Conservation (phyloP, 2,113 vertebrate genomes). For the Oryzias melastigma region DNA sequence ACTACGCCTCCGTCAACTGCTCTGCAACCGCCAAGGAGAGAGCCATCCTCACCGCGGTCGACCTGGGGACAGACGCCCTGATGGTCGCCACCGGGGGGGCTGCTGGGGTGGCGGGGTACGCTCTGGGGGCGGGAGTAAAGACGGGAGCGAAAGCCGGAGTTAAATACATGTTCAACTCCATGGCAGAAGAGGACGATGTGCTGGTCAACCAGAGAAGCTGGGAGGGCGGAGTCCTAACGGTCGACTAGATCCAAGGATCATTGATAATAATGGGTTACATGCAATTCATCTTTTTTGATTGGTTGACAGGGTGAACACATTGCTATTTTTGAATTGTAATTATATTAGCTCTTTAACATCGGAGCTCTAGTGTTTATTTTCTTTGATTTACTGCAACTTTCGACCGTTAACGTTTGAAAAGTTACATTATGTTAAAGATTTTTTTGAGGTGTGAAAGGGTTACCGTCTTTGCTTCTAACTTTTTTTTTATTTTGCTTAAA, state of each 20-base stretch:
- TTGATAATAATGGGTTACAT: no score
- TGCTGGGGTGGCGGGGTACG: slow-evolving; percentile 66
- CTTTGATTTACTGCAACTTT: no score
- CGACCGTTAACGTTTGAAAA: no score
- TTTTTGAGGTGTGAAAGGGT: no score
- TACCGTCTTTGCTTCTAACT: no score
- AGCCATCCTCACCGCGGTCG: slow-evolving; percentile 79
- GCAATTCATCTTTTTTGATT: no score
- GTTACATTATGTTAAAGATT: no score
- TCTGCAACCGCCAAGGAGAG: slow-evolving; percentile 76
- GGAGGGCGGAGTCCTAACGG: slow-evolving; percentile 60
- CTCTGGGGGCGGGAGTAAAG: slow-evolving; percentile 76
- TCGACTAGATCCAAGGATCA: slow-evolving; percentile 36
- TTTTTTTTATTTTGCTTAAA: no score
- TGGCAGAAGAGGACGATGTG: slow-evolving; percentile 70
- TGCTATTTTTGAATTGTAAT: no score
- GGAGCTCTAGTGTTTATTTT: no score
- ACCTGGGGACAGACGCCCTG: slow-evolving; percentile 83
- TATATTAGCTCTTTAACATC: no score
- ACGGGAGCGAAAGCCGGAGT: slow-evolving; percentile 80
- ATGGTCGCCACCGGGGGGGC: slow-evolving; percentile 67
- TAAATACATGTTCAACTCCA: slow-evolving; percentile 70
- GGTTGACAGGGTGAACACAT: no score
- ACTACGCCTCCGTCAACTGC: slow-evolving; percentile 85
- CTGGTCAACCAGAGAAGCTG: slow-evolving; percentile 73